Evolutionary conservation across 2,888 invertebrate species (phyloP), one percentile per base, ranked within the genome.

Genomic region (Sepioteuthis lessoniana): DNA sequence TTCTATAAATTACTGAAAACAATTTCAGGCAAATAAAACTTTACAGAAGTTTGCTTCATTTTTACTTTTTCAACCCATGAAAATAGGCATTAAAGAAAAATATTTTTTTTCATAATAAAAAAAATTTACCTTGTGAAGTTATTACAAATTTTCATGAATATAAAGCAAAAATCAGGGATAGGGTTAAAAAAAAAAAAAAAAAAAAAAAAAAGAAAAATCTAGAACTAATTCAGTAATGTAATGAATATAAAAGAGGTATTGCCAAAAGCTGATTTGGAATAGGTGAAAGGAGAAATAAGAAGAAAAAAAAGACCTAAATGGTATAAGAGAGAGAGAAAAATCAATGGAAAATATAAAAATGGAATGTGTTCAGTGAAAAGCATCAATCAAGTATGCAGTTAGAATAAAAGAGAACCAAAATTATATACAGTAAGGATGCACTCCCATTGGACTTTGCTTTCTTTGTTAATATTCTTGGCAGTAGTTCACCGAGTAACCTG

Each of bases 361-460:
- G 76, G 76, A 76, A 76, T 76, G 76, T 76, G 76, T 76, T 76
- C 76, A 76, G 76, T 76, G 76, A 76, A 76, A 76, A 76, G 76
- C 76, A 76, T n/a, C n/a, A 60, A 60, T 60, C 55, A 76, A 76
- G n/a, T 76, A 31, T 76, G 76, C 31, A 31, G 76, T 76, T 76
- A 76, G 76, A 76, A 76, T n/a, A 76, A n/a, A 42, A 76, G 76
- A 76, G 76, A 76, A 76, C n/a, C n/a, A 76, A n/a, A 76, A 76
- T n/a, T 76, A 76, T 76, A 16, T 76, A 76, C 76, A 76, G 76
- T 76, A 25, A 55, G 4, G 55, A 2, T 55, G 55, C 55, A 55
- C 55, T 55, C 55, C 25, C 55, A 55, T 25, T n/a, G n/a, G 76
- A 76, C 13, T 76, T 76, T 76, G n/a, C 76, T 76, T 76, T n/a